phyloP scores from a whole-genome alignment of 2,797 vertebrate genomes.

The Falco columbarius region DNA sequence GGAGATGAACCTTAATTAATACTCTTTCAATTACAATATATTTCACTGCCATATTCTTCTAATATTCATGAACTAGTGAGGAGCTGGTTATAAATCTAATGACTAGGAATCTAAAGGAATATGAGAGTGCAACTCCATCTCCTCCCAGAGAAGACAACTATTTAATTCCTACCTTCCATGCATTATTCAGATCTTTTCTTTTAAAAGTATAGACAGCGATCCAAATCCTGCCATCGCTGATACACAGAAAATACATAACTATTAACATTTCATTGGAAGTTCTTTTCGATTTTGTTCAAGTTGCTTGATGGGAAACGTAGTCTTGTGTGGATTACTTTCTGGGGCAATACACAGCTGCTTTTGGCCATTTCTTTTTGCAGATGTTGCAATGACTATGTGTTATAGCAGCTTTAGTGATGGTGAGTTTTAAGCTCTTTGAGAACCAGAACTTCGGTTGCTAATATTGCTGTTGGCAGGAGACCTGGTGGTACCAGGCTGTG shows the following conservation, averaged over 20 bases:
- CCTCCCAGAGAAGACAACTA: not conserved
- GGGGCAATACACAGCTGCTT: rapidly evolving
- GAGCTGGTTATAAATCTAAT: conserved; percentile 31
- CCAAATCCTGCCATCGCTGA: not conserved
- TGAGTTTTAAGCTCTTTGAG: not conserved
- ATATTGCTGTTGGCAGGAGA: not conserved
- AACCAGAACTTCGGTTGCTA: not conserved
- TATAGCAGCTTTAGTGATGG: not conserved
- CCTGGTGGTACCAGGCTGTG: not conserved
- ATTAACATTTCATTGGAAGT: not conserved
- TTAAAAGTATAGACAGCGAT: not conserved
- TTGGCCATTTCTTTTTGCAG: not conserved
- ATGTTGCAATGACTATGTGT: not conserved
- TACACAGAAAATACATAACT: not conserved
- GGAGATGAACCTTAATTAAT: conserved; percentile 64
- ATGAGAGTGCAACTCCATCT: not conserved
- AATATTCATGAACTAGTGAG: conserved; percentile 43
- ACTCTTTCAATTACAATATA: conserved; percentile 58
- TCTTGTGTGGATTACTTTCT: not conserved
- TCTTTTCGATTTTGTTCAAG: not conserved
- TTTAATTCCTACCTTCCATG: not conserved
- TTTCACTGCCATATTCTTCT: conserved; percentile 47
- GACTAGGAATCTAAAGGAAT: not conserved
- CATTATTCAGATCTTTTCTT: not conserved
- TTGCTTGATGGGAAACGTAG: rapidly evolving